Conservation (phyloP, 2,888 invertebrate genomes). For the Drosophila kokeensis region DNA sequence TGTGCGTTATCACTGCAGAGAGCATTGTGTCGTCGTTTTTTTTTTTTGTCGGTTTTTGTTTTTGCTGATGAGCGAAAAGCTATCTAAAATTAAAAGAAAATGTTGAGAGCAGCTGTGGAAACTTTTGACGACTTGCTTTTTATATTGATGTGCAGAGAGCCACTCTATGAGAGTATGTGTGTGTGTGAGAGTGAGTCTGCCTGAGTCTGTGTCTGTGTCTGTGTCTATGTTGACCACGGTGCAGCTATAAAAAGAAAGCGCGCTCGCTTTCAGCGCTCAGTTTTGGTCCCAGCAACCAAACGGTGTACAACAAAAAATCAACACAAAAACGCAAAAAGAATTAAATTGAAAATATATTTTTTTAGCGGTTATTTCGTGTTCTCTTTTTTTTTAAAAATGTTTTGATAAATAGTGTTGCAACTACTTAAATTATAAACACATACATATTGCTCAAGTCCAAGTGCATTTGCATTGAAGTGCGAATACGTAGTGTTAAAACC, state of each 20-base stretch:
- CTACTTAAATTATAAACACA: conserved; percentile 22
- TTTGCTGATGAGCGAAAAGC: conserved; percentile 21
- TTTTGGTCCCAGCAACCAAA: conserved; percentile 83
- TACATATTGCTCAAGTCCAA: conserved; percentile 46
- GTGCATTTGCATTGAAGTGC: conserved; percentile 63
- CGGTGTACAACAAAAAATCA: conserved; percentile 65
- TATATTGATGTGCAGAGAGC: conserved; percentile 40
- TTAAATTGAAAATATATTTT: conserved; percentile 12
- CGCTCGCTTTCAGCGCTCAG: conserved; percentile 79
- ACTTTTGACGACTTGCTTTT: conserved; percentile 40
- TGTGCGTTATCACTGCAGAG: conserved; percentile 49
- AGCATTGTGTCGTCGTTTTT: conserved; percentile 25
- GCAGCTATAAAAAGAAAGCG: conserved; percentile 74
- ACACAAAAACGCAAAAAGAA: conserved; percentile 27
- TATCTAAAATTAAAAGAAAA: conserved; percentile 71
- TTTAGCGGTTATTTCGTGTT: conserved; percentile 17
- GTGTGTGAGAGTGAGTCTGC: conserved; percentile 11
- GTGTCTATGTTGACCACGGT: conserved; percentile 26
- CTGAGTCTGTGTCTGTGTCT: conserved; percentile 20
- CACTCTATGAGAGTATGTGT: background rate
- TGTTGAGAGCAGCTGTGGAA: conserved; percentile 55
- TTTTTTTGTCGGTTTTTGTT: background rate
- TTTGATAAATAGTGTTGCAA: conserved; percentile 39
- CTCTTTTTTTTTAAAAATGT: conserved; percentile 28
- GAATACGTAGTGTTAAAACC: conserved; percentile 42